Evolutionary conservation across 1,140 invertebrate species (phyloP).

Genomic region (Prorops nasuta): DNA sequence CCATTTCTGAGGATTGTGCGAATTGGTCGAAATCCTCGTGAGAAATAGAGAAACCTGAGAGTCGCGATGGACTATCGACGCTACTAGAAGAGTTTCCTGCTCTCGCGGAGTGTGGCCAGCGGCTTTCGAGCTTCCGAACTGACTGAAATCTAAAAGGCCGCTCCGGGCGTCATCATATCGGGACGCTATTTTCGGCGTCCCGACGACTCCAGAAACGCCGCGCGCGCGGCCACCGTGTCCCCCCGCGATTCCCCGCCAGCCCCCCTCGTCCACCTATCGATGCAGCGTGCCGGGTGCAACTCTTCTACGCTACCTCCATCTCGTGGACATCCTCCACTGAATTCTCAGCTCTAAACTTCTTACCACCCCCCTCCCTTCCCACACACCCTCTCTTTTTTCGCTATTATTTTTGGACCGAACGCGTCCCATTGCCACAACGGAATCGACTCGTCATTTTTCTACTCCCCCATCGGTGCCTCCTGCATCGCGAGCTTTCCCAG

Average conservation of each 20-base stretch:
- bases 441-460: no score
- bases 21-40: no score
- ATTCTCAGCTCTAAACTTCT: not conserved
- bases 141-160: conserved; percentile 56
- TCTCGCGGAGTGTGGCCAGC: conserved; percentile 21
- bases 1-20: no score
- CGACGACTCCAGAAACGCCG: conserved; percentile 55
- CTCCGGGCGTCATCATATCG: conserved; percentile 56
- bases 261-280: conserved; percentile 31
- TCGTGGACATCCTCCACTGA: not conserved
- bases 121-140: conserved; percentile 55
- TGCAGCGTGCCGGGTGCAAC: conserved; percentile 57
- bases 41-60: no score
- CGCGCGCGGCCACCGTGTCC: conserved; percentile 21
- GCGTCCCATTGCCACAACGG: no score
- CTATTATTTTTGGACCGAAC: conserved; percentile 21
- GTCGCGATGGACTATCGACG: no score
- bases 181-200: conserved; percentile 55
- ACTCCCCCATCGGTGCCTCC: no score
- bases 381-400: not conserved
- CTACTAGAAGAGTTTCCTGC: not conserved
- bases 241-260: conserved; percentile 19
- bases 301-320: conserved; percentile 36
- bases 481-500: no score
- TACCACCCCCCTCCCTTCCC: conserved; percentile 2